Percentiles rank a stretch among this genome's conserved stretches.
These are phyloP conservation scores for Microplitis mediator DNA, from an alignment of 1,140 invertebrate species.

Conservation along the genomic window DNA sequence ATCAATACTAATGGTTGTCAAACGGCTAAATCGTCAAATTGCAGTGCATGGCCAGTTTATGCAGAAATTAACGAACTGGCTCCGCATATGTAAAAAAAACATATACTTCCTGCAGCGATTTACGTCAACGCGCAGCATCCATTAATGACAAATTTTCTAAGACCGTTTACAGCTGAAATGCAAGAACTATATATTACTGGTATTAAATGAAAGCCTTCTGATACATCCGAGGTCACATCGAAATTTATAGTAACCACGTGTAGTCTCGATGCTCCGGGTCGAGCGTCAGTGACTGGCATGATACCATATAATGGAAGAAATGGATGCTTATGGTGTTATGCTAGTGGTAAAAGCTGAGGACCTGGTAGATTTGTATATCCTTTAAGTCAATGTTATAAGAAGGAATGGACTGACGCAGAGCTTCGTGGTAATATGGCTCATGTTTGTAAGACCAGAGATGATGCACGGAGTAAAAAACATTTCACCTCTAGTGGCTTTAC, in stretches of 20 bases:
- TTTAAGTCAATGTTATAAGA: neutral
- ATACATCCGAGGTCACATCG: neutral
- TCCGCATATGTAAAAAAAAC: too few species aligned
- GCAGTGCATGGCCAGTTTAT: too few species aligned
- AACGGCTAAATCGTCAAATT: too few species aligned
- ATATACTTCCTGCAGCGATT: too few species aligned
- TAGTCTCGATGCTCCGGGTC: slow-evolving; percentile 5
- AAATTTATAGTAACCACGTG: neutral
- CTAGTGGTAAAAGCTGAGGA: neutral
- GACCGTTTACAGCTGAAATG: neutral
- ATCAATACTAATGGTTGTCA: too few species aligned
- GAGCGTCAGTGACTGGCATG: neutral
- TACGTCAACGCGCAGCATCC: too few species aligned
- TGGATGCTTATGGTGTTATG: neutral
- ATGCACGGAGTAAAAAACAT: neutral
- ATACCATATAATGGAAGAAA: neutral
- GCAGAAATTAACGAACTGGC: too few species aligned
- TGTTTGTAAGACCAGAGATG: neutral
- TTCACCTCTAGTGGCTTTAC: neutral
- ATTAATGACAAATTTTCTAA: neutral
- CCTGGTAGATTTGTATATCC: neutral
- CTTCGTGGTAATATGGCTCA: neutral
- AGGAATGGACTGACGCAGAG: neutral
- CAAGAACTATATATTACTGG: neutral
- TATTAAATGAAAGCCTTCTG: neutral